These are phyloP conservation scores for Gallinago paraguaiae DNA, from an alignment of 2,113 vertebrate genomes.

Conservation along the genomic window DNA sequence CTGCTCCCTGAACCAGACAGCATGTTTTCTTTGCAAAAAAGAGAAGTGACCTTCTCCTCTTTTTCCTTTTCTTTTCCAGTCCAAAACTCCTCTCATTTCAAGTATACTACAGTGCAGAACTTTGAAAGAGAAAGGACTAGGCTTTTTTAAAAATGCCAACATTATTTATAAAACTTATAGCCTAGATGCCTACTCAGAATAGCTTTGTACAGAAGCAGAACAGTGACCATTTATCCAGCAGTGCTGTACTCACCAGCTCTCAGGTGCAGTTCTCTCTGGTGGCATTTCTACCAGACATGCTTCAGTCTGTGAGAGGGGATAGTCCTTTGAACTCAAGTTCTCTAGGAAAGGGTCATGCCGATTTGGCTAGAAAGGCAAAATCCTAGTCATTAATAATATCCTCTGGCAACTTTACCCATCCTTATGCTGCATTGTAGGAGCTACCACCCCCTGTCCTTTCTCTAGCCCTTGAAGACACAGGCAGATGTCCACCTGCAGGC, in stretches of 20 bases:
- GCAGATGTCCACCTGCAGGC: not conserved
- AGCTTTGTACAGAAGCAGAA: not conserved
- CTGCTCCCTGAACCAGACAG: not conserved
- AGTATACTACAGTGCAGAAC: not conserved
- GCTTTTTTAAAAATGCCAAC: not conserved
- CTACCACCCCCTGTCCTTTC: not conserved
- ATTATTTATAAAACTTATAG: not conserved
- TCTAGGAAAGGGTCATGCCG: not conserved
- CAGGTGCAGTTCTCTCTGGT: accelerated
- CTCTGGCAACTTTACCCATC: not conserved
- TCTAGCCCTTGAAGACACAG: not conserved
- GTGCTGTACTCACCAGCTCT: not conserved
- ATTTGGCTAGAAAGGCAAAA: not conserved
- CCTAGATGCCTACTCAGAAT: not conserved
- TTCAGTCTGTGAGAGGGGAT: not conserved
- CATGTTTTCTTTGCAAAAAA: not conserved
- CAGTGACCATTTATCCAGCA: not conserved
- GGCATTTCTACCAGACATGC: not conserved
- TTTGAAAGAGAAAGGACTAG: not conserved
- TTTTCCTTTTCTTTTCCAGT: not conserved
- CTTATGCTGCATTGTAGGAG: not conserved
- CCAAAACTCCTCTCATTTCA: not conserved
- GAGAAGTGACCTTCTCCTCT: not conserved
- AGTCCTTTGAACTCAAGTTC: not conserved
- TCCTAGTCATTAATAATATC: not conserved